A percentile compares a stretch with the other conserved stretches of the same genome.
Conservation (phyloP, 92 coral and sea anemone genomes). For the Phymanthus crucifer region DNA sequence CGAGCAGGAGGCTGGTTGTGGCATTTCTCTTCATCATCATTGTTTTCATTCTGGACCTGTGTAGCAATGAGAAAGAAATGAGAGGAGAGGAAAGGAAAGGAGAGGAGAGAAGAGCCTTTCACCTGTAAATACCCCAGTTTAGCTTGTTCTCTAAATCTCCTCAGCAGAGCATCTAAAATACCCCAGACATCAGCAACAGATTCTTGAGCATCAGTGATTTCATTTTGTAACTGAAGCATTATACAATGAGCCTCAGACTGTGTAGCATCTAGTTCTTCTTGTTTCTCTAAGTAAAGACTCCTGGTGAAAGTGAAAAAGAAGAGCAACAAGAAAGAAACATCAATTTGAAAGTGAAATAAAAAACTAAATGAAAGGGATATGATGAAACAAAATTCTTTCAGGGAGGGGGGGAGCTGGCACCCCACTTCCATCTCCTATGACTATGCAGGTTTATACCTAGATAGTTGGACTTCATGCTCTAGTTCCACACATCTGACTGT, state of each 20-base stretch:
- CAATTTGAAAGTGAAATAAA: neutral
- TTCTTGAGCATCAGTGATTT: slow-evolving; percentile 71
- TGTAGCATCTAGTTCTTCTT: slow-evolving; percentile 93
- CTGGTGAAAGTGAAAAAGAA: slow-evolving; percentile 38
- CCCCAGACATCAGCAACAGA: slow-evolving; percentile 74
- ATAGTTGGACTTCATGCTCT: slow-evolving; percentile 62
- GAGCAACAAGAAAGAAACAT: neutral
- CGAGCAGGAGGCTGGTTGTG: slow-evolving; percentile 2
- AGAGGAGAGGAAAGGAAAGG: neutral
- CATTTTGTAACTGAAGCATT: slow-evolving; percentile 82
- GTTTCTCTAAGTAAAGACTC: slow-evolving; percentile 74
- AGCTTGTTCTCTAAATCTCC: slow-evolving; percentile 48
- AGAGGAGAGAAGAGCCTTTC: neutral
- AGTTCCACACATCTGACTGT: slow-evolving; percentile 61
- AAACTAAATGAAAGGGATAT: no score
- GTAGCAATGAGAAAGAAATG: neutral
- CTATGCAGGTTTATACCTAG: slow-evolving; percentile 47
- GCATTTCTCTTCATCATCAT: neutral
- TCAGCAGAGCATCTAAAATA: slow-evolving; percentile 57
- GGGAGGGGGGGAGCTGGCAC: no score
- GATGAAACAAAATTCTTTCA: no score
- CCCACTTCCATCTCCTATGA: neutral
- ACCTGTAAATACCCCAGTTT: neutral
- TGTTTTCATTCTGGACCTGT: slow-evolving; percentile 1
- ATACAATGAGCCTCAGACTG: slow-evolving; percentile 97